Conservation (phyloP, 2,113 vertebrate genomes). For the Thunnus thynnus region DNA sequence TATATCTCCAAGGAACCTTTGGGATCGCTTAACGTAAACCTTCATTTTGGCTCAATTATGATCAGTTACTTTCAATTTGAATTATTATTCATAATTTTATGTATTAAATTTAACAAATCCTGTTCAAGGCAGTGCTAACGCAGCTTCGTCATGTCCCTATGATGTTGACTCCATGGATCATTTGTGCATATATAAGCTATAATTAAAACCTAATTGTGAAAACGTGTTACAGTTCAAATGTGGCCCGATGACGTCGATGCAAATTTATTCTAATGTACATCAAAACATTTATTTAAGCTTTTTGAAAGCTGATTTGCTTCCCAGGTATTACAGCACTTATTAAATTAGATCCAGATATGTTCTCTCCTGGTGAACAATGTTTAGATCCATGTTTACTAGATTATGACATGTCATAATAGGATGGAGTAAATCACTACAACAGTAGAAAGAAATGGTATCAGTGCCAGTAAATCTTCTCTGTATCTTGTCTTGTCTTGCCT, state of each 20-base stretch:
- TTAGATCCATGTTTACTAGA: not conserved
- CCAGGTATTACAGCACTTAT: not conserved
- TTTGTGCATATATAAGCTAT: not conserved
- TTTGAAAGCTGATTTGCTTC: too few relatives aligned
- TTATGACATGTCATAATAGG: not conserved
- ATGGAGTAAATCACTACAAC: constrained; percentile 13
- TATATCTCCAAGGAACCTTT: constrained; percentile 11
- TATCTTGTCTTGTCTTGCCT: not conserved
- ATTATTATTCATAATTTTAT: too few relatives aligned
- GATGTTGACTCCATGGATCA: not conserved
- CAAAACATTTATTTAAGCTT: too few relatives aligned
- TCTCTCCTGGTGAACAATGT: not conserved
- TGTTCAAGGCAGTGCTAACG: too few relatives aligned
- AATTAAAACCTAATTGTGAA: too few relatives aligned
- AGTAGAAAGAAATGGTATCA: not conserved
- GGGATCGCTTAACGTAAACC: constrained; percentile 7
- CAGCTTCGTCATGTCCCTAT: too few relatives aligned
- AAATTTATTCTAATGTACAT: too few relatives aligned
- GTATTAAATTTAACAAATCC: too few relatives aligned
- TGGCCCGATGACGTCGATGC: not conserved
- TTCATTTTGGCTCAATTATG: constrained; percentile 22
- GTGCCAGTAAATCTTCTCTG: not conserved
- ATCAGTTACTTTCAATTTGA: not conserved
- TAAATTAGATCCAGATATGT: not conserved
- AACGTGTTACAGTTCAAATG: not conserved